Evolutionary conservation across 2,797 vertebrate genomes (phyloP).

Genomic region (Leucoraja ocellata): DNA sequence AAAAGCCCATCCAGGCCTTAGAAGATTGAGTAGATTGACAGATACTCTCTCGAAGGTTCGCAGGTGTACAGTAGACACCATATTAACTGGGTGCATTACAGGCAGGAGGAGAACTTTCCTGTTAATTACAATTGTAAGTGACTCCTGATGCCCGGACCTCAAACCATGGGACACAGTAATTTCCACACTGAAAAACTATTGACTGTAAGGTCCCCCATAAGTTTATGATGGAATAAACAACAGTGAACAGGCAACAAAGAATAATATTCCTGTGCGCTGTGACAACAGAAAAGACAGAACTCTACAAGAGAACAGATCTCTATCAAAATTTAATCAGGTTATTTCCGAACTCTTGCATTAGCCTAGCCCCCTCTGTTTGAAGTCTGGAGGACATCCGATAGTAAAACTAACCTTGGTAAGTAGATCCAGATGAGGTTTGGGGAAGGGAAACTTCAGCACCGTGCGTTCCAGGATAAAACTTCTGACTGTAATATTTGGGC

Average conservation of each 20-base stretch:
- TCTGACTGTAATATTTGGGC: constrained; percentile 79
- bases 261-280: neutral
- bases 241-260: neutral
- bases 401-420: constrained; percentile 73
- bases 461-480: constrained; percentile 69
- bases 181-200: neutral
- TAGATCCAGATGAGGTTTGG: constrained; percentile 56
- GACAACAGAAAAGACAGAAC: neutral
- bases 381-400: constrained; percentile 39
- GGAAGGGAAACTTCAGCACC: constrained; percentile 73
- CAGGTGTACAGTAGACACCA: too few species aligned
- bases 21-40: too few species aligned
- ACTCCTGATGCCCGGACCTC: too few species aligned
- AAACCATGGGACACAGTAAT: neutral
- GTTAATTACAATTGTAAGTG: neutral
- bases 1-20: too few species aligned
- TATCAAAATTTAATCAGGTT: neutral
- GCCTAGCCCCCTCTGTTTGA: neutral
- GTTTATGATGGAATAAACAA: neutral
- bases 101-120: neutral
- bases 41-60: too few species aligned
- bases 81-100: too few species aligned
- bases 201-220: neutral
- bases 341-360: neutral
- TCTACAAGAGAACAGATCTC: neutral